These are phyloP conservation scores for Pontoporia blainvillei DNA, from an alignment of 2,113 vertebrate species.

Conservation along the genomic window DNA sequence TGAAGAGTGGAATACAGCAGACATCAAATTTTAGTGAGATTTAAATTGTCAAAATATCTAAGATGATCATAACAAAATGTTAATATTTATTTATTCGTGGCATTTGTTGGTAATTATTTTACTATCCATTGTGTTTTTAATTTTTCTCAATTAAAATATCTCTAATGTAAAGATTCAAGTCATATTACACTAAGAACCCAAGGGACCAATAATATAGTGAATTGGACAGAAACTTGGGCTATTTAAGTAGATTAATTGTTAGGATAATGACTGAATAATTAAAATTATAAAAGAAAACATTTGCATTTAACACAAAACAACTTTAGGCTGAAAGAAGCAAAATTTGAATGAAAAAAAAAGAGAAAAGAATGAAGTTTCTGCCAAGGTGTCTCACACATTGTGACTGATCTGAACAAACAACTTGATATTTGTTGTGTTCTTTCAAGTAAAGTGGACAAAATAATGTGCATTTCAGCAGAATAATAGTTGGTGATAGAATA, in stretches of 20 bases:
- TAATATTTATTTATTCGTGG: not conserved
- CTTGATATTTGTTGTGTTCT: slow-evolving; percentile 3
- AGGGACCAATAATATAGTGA: not conserved
- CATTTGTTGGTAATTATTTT: not conserved
- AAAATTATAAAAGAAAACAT: not conserved
- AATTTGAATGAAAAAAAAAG: not conserved
- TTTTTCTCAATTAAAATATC: not conserved
- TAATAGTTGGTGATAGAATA: slow-evolving; percentile 4
- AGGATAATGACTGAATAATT: not conserved
- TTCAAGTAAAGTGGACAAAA: slow-evolving; percentile 22
- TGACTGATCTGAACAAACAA: not conserved
- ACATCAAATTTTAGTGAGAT: not conserved
- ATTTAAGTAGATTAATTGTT: not conserved
- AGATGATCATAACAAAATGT: not conserved
- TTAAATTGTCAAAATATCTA: slow-evolving; percentile 3
- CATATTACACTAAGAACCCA: not conserved
- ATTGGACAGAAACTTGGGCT: not conserved
- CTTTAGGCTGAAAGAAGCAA: not conserved
- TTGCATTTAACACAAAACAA: slow-evolving; percentile 10
- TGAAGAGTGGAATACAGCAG: not conserved
- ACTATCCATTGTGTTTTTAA: not conserved
- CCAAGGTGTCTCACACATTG: not conserved
- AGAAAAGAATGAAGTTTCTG: not conserved
- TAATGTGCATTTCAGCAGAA: not conserved
- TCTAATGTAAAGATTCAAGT: not conserved